Base-by-base conservation (phyloP, 23 tunicate species). In the Ascidia mentula region DNA sequence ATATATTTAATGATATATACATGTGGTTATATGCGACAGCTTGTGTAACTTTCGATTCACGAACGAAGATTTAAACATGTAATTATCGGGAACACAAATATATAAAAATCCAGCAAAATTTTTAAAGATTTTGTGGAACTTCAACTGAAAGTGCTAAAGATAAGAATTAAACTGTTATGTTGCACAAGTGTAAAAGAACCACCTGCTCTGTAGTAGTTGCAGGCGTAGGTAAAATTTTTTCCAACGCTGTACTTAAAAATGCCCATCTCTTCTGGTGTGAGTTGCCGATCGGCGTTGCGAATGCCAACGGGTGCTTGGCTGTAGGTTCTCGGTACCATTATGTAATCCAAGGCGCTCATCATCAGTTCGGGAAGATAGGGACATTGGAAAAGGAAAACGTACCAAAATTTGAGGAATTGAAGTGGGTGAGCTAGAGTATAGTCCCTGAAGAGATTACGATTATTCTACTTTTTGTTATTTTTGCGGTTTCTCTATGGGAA, bases 131-230 rank as follows among this genome's bases (percentile, higher is more conserved):
- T n/a, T n/a, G n/a, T n/a, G n/a, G n/a, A n/a, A n/a, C n/a, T n/a
- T n/a, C n/a, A n/a, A n/a, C n/a, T n/a, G n/a, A n/a, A n/a, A n/a
- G n/a, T n/a, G n/a, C n/a, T n/a, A n/a, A n/a, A n/a, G n/a, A n/a
- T n/a, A n/a, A n/a, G n/a, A n/a, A n/a, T n/a, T n/a, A n/a, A n/a
- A n/a, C n/a, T n/a, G n/a, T n/a, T n/a, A n/a, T n/a, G n/a, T n/a
- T n/a, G n/a, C n/a, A n/a, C n/a, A n/a, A n/a, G n/a, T n/a, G n/a
- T n/a, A n/a, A n/a, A n/a, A n/a, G n/a, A 84, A 37, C 28, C 35
- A 77, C 78, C 53, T 46, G 93, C 93, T 77, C 93, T 45, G 73
- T 88, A 88, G 80, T 82, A 88, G 40, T 88, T 88, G 83, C 83
- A 60, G 36, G 69, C 83, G 53, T 45, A 79, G 24, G 34, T 37